Evolutionary conservation across 1,140 invertebrate genomes (phyloP).

Genomic region (Leptestheria dahalacensis): DNA sequence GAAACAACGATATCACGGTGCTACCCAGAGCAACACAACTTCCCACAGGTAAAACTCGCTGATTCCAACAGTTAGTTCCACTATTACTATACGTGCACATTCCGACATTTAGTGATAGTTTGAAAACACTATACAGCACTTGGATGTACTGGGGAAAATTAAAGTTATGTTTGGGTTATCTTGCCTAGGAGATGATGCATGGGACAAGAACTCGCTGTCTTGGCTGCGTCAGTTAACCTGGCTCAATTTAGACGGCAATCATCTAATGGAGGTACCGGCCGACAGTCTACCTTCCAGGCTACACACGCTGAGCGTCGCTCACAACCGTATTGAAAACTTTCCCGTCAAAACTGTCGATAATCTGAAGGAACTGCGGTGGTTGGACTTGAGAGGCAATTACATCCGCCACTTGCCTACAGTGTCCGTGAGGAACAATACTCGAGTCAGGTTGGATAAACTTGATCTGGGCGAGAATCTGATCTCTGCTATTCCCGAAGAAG

Average conservation of each 20-base stretch:
- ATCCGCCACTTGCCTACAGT: slow-evolving; percentile 46
- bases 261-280: slow-evolving; percentile 40
- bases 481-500: slow-evolving; percentile 34
- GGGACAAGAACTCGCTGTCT: slow-evolving; percentile 29
- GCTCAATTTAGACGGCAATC: slow-evolving; percentile 55
- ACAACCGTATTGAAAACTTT: slow-evolving; percentile 52
- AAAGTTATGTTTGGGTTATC: not conserved
- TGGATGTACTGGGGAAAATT: not conserved
- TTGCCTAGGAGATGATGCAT: not conserved
- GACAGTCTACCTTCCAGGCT: slow-evolving; percentile 44
- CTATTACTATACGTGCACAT: no score
- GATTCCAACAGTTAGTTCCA: no score
- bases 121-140: not conserved
- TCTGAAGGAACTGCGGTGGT: slow-evolving; percentile 43
- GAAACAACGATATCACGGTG: no score
- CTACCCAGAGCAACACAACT: no score
- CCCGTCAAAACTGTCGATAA: slow-evolving; percentile 43
- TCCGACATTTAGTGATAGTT: no score
- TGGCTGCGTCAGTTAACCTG: slow-evolving; percentile 44
- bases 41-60: no score
- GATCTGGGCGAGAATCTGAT: slow-evolving; percentile 69
- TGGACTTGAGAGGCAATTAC: slow-evolving; percentile 67
- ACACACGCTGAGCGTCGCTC: slow-evolving; percentile 54
- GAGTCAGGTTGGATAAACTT: slow-evolving; percentile 54
- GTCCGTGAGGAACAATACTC: slow-evolving; percentile 27